These are phyloP conservation scores for Leptinotarsa haldemani DNA, from an alignment of 2,888 invertebrate species.

Conservation along the genomic window DNA sequence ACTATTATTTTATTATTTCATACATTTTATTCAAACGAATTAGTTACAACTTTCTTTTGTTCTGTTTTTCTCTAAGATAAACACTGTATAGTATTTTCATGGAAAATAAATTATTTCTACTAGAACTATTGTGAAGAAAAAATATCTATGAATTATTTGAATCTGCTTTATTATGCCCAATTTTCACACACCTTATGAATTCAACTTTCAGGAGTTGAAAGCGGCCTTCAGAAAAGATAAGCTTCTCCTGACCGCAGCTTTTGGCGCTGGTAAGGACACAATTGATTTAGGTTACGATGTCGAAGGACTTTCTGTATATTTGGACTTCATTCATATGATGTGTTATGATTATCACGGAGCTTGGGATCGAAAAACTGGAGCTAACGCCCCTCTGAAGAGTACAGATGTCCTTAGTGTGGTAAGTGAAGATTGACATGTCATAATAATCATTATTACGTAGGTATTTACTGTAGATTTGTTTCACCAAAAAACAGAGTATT, in stretches of 20 bases:
- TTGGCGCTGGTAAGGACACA: conserved; percentile 81
- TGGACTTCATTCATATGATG: conserved; percentile 86
- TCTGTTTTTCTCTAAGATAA: no score
- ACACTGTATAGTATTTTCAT: no score
- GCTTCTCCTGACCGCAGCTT: conserved; percentile 82
- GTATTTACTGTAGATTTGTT: no score
- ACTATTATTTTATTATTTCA: no score
- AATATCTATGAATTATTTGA: no score
- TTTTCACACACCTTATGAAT: no score
- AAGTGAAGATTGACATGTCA: conserved; percentile 56
- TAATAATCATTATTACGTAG: not conserved
- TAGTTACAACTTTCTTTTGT: no score
- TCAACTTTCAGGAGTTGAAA: conserved; percentile 73
- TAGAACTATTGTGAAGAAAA: no score
- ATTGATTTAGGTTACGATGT: conserved; percentile 85
- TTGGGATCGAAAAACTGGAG: conserved; percentile 81
- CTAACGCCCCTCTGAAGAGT: conserved; percentile 81
- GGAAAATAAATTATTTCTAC: no score
- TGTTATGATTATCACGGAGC: conserved; percentile 91
- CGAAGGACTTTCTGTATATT: conserved; percentile 73
- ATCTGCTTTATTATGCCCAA: no score
- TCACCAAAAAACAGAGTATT: no score
- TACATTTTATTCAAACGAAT: no score
- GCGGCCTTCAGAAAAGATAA: conserved; percentile 76
- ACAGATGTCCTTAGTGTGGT: conserved; percentile 77